phyloP scores from a whole-genome alignment of 2,888 invertebrate genomes.

The Linnaemya vulpina region DNA sequence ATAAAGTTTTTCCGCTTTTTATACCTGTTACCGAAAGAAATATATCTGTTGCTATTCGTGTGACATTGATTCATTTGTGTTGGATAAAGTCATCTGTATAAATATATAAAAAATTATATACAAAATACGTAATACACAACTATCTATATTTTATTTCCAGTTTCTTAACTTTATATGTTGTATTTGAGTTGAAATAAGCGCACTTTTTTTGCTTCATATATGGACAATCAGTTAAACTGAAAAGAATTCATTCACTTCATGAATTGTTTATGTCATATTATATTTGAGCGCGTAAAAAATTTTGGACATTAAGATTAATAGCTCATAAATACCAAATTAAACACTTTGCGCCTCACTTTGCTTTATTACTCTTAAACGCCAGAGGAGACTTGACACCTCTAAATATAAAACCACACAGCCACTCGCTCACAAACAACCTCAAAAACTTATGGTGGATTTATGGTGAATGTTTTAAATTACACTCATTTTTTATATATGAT shows the following conservation, averaged over 20 bases:
- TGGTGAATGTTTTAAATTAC: constrained; percentile 58
- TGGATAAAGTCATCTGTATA: too few relatives aligned
- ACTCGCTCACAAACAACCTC: constrained; percentile 5
- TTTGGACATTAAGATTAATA: constrained; percentile 78
- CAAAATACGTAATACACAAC: too few relatives aligned
- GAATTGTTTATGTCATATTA: constrained; percentile 1
- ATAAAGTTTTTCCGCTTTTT: too few relatives aligned
- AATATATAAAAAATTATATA: too few relatives aligned
- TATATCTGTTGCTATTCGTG: too few relatives aligned
- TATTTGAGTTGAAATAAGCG: not conserved
- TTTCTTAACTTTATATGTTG: too few relatives aligned
- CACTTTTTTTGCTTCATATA: too few relatives aligned
- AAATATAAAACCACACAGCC: constrained; percentile 15
- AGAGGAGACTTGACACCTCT: constrained; percentile 67
- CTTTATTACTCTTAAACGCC: constrained; percentile 65
- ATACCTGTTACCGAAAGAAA: too few relatives aligned
- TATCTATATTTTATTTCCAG: too few relatives aligned
- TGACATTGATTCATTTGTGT: too few relatives aligned
- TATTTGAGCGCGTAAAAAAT: constrained; percentile 36
- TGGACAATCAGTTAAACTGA: constrained; percentile 30
- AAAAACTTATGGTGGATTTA: constrained; percentile 59
- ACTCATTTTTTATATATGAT: constrained; percentile 37
- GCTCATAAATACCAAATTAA: constrained; percentile 79
- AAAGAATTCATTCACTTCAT: constrained; percentile 29
- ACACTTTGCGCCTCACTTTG: constrained; percentile 76